Base-by-base conservation (phyloP, 2,888 invertebrate genomes). In the Ecliptopera silaceata region DNA sequence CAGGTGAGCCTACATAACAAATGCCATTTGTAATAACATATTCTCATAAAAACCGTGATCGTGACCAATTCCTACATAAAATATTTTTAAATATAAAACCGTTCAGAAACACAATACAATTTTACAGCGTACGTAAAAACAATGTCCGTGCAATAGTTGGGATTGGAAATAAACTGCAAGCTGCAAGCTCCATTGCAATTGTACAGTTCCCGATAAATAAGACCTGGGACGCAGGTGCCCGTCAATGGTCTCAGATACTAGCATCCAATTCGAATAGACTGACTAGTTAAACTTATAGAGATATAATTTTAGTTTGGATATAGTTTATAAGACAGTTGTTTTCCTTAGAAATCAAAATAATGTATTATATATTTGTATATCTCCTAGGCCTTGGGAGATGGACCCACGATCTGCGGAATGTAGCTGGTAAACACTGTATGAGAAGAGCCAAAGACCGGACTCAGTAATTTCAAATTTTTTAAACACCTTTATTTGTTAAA, bases 141-240 rank as follows among this genome's bases (percentile, higher is more conserved):
- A 52, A 51, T 57, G 38, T 51, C 52, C 41, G 41, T 29, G 48
- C 44, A 29, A 48, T 47, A 52, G 51, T 44, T 57, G 44, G 39
- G 29, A 47, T 54, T 54, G 42, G 50, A 49, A 52, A 59, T 59
- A 59, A 59, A 56, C 47, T 55, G 51, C 36, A 18, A 46, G 54
- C 22, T 22, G 22, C n/a, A n/a, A n/a, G n/a, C n/a, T 46, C 44
- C 52, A 48, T 32, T 52, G 52, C 56, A 53, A 46, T 49, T 45
- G 56, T 47, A 22, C 48, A 36, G 46, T 44, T 43, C 18, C 29
- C 46, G 31, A 56, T 60, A 60, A 60, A 60, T 50, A 56, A 53
- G 48, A 43, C 32, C 44, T 15, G 52, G 52, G 56, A 50, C 60
- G 50, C 56, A 60, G 59, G 59, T 60, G 59, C 46, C 31, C 44